Conservation (phyloP, 2,888 invertebrate species). For the Eugnorisma glareosa region DNA sequence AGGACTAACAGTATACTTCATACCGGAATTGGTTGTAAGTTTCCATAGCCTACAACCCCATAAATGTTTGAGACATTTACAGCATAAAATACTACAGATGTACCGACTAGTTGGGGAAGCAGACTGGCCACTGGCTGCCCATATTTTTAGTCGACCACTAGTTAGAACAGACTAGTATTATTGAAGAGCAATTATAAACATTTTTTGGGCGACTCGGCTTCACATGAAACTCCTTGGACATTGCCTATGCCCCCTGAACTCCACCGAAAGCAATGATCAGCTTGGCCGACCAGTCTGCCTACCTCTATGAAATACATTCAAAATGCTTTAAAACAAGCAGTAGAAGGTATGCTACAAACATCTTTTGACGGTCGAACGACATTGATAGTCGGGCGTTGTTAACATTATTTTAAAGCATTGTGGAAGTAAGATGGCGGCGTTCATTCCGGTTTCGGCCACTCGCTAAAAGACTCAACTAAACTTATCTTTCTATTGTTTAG, state of each 20-base stretch:
- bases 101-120: not conserved
- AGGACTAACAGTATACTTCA: conserved; percentile 85
- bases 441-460: not conserved
- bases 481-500: conserved; percentile 76
- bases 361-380: too few species aligned
- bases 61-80: conserved; percentile 81
- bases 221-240: too few species aligned
- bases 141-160: too few species aligned
- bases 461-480: not conserved
- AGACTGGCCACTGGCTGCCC: too few species aligned
- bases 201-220: too few species aligned
- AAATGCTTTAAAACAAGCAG: too few species aligned
- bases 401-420: not conserved
- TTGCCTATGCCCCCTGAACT: not conserved
- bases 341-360: too few species aligned
- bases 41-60: conserved; percentile 80
- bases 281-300: not conserved
- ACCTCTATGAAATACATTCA: too few species aligned
- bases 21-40: conserved; percentile 86
- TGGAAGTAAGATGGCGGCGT: not conserved
- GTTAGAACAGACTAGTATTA: too few species aligned
- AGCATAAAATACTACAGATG: not conserved
- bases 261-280: not conserved
- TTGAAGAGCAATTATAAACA: too few species aligned
- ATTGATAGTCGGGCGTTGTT: not conserved